These are phyloP conservation scores for Drosophila ercepeae DNA, from an alignment of 1,140 invertebrate genomes.

Conservation along the genomic window DNA sequence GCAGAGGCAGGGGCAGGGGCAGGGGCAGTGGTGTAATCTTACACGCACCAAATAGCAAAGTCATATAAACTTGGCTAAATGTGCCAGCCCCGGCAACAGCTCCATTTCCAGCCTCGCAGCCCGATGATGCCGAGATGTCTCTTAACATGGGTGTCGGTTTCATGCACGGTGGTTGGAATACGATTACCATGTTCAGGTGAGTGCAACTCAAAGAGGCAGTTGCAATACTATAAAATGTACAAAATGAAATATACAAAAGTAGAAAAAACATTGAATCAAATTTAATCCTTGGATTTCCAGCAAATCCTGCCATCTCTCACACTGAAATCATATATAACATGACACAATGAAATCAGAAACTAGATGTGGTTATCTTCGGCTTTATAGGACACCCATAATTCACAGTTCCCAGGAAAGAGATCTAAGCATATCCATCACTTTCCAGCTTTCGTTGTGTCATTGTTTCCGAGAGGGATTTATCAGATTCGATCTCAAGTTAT, in stretches of 20 bases:
- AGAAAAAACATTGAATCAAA: no score
- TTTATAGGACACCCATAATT: constrained; percentile 7
- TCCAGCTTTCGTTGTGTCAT: constrained; percentile 3
- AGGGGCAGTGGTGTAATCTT: constrained; percentile 53
- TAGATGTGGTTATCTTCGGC: neutral
- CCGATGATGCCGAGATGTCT: constrained; percentile 8
- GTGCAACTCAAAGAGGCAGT: neutral
- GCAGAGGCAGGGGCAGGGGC: constrained; percentile 1
- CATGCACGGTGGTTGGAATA: constrained; percentile 2
- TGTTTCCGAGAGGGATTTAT: constrained; percentile 12
- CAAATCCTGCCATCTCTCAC: neutral
- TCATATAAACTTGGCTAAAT: constrained; percentile 37
- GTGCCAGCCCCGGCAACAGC: constrained; percentile 4
- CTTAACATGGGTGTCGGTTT: constrained; percentile 15
- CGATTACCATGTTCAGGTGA: neutral
- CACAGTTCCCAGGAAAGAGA: constrained; percentile 22
- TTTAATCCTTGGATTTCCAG: neutral
- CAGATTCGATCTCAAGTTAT: constrained; percentile 4
- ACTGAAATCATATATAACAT: neutral
- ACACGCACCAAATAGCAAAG: constrained; percentile 68
- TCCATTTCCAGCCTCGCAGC: constrained; percentile 17
- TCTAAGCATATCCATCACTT: constrained; percentile 17
- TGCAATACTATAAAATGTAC: neutral
- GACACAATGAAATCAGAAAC: neutral
- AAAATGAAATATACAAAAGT: no score